These are phyloP conservation scores for Aldabrachelys gigantea DNA, from an alignment of 2,113 vertebrate genomes.

Conservation along the genomic window DNA sequence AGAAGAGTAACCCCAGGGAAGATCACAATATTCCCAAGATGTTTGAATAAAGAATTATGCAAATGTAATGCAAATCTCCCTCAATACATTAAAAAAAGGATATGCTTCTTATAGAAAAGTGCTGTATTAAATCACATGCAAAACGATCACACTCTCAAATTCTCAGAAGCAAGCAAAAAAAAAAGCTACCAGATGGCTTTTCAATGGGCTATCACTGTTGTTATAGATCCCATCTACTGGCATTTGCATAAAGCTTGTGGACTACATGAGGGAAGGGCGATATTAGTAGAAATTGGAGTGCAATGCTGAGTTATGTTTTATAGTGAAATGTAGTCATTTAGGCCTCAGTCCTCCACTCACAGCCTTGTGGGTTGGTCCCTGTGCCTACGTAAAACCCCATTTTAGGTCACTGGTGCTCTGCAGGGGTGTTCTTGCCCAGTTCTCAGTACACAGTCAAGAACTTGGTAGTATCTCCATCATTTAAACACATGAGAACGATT, in stretches of 20 bases:
- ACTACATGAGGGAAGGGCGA: slow-evolving; percentile 67
- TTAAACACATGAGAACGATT: background rate
- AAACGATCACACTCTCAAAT: slow-evolving; percentile 58
- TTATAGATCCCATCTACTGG: slow-evolving; percentile 61
- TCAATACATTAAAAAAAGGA: background rate
- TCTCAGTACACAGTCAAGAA: slow-evolving; percentile 3
- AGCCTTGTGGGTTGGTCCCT: slow-evolving; percentile 11
- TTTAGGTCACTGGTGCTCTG: background rate
- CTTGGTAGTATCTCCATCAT: slow-evolving; percentile 3
- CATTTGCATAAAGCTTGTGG: slow-evolving; percentile 65
- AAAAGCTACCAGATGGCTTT: too few relatives aligned
- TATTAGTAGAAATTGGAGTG: slow-evolving; percentile 58
- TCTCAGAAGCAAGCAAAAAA: slow-evolving; percentile 2
- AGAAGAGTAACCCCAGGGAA: slow-evolving; percentile 38
- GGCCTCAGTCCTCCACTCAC: background rate
- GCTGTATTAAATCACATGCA: slow-evolving; percentile 48
- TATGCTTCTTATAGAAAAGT: background rate
- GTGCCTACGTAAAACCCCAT: background rate
- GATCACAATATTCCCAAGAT: background rate
- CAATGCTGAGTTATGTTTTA: background rate
- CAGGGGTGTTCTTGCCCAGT: background rate
- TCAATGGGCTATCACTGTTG: slow-evolving; percentile 52
- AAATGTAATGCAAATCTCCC: slow-evolving; percentile 23
- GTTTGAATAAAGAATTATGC: slow-evolving; percentile 13
- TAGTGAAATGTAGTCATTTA: slow-evolving; percentile 51